Percentiles rank a stretch among this genome's conserved stretches.
Conservation (phyloP, 2,888 invertebrate genomes). For the Cerastoderma edule region DNA sequence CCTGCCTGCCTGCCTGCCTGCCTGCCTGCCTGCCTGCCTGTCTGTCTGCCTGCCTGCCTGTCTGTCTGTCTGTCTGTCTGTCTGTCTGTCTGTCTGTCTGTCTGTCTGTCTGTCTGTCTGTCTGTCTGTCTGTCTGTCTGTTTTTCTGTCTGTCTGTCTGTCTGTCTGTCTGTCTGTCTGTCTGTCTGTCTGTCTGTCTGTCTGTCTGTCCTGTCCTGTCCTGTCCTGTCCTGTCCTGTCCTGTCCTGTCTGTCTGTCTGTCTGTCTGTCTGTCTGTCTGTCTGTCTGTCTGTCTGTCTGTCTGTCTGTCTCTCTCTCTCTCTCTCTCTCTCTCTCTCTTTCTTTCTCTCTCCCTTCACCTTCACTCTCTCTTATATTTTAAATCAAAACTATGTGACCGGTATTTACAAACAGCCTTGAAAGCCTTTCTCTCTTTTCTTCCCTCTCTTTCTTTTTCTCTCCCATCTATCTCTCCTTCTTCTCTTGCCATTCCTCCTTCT, state of each 20-base stretch:
- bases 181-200: conserved; percentile 19
- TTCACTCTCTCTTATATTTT: conserved; percentile 12
- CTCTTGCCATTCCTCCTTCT: no score
- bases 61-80: conserved; percentile 22
- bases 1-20: conserved; percentile 2
- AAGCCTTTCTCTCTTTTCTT: no score
- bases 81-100: conserved; percentile 24
- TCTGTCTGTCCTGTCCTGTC: not conserved
- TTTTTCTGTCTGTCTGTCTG: no score
- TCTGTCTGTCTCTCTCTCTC: conserved; percentile 29
- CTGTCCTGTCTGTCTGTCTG: conserved; percentile 17
- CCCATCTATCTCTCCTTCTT: no score
- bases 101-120: conserved; percentile 19
- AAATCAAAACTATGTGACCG: no score
- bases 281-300: conserved; percentile 24
- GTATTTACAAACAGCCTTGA: no score
- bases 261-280: conserved; percentile 28
- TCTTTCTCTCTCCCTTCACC: conserved; percentile 25
- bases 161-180: conserved; percentile 12
- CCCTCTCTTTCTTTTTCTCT: no score
- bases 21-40: conserved; percentile 1
- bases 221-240: conserved; percentile 4
- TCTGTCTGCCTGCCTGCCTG: not conserved
- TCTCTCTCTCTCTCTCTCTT: conserved; percentile 23
- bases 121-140: conserved; percentile 17